Conservation (phyloP, 2,888 invertebrate genomes). For the Cremastinae sp. region DNA sequence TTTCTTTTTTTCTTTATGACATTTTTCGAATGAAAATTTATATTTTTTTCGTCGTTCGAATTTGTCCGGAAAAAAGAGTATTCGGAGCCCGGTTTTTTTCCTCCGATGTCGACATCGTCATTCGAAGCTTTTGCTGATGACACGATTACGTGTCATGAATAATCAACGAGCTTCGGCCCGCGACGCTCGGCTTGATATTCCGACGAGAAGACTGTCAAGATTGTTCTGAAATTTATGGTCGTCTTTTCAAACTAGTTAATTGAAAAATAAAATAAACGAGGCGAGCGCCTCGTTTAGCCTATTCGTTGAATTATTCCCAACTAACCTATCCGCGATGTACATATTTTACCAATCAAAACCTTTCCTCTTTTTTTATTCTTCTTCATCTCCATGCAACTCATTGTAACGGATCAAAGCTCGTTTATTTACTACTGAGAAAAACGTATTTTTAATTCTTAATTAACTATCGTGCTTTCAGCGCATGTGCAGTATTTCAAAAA, state of each 20-base stretch:
- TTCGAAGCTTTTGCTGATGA: slow-evolving; percentile 56
- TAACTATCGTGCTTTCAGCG: no score
- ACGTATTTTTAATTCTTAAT: no score
- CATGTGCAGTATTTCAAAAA: no score
- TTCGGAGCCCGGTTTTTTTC: slow-evolving; percentile 13
- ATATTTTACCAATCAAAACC: no score
- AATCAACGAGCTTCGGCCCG: slow-evolving; percentile 54
- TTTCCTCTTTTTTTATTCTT: no score
- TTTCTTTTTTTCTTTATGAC: no score
- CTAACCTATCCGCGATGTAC: no score
- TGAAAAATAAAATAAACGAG: background rate
- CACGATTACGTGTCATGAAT: slow-evolving; percentile 62
- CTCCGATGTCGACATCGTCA: slow-evolving; percentile 46
- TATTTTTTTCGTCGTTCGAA: slow-evolving; percentile 10
- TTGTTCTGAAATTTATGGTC: slow-evolving; percentile 2
- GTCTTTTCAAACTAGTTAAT: background rate
- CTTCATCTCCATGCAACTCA: no score
- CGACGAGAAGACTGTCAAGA: background rate
- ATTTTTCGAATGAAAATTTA: slow-evolving; percentile 3
- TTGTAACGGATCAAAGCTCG: no score
- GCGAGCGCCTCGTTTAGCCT: no score
- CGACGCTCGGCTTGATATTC: background rate
- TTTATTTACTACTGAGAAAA: no score
- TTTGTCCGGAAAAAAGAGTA: background rate
- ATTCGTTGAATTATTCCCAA: no score